Conservation (phyloP, 1,140 invertebrate species). For the Onthophagus taurus region DNA sequence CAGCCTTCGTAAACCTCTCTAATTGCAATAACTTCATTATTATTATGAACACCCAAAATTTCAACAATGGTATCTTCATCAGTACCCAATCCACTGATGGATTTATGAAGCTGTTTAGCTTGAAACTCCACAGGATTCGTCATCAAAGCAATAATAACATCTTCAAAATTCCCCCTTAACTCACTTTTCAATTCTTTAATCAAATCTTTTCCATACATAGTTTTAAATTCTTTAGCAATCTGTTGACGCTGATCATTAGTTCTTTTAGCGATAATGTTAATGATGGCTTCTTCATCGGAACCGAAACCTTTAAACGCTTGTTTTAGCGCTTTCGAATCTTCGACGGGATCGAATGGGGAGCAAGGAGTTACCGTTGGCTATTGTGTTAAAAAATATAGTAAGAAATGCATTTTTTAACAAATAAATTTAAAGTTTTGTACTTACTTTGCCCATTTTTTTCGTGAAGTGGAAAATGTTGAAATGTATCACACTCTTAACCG, state of each 20-base stretch:
- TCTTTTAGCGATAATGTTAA: constrained; percentile 64
- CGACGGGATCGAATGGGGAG: constrained; percentile 53
- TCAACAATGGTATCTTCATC: constrained; percentile 81
- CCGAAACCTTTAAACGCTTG: constrained; percentile 84
- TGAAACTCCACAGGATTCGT: constrained; percentile 78
- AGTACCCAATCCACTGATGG: constrained; percentile 74
- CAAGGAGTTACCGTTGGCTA: constrained; percentile 53
- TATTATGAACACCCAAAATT: constrained; percentile 77
- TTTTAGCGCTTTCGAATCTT: constrained; percentile 68
- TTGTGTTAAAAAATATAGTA: constrained; percentile 3
- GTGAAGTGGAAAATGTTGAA: too few species aligned
- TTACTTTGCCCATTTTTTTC: constrained; percentile 11
- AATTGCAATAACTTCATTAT: constrained; percentile 74
- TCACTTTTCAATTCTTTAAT: constrained; percentile 86
- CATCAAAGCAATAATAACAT: constrained; percentile 78
- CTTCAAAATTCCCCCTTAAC: constrained; percentile 83
- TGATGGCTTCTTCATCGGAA: constrained; percentile 76
- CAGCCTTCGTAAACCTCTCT: constrained; percentile 69
- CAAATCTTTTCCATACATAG: constrained; percentile 78
- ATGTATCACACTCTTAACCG: too few species aligned
- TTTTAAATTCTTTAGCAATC: constrained; percentile 64
- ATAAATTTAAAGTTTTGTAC: not conserved
- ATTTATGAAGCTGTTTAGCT: constrained; percentile 78
- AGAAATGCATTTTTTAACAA: constrained; percentile 1
- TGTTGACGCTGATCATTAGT: constrained; percentile 66